Percentiles rank a stretch among this genome's conserved stretches.
Conservation (phyloP, 2,113 vertebrate species). For the Cryptomyrus ogoouensis region DNA sequence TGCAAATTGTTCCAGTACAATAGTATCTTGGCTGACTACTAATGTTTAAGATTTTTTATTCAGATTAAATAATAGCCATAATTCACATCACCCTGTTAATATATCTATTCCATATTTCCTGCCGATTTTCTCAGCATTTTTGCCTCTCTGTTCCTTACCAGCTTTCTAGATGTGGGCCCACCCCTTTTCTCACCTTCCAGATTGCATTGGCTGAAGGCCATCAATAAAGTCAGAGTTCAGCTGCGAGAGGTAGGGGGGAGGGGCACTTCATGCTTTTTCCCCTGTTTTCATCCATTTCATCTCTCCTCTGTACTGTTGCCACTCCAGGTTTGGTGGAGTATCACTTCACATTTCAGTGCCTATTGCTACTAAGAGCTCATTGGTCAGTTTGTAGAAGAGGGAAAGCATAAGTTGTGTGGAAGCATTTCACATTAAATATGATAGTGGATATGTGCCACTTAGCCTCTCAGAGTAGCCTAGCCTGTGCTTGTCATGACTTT, state of each 20-base stretch:
- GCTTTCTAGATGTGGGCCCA: constrained; percentile 46
- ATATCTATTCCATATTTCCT: neutral
- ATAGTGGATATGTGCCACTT: neutral
- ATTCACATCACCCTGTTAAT: neutral
- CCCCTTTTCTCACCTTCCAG: constrained; percentile 64
- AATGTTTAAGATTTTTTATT: neutral
- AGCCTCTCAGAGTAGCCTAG: neutral
- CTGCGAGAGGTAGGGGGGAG: constrained; percentile 49
- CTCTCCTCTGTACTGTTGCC: neutral
- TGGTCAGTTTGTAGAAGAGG: neutral
- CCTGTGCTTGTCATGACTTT: neutral
- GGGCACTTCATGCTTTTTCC: neutral
- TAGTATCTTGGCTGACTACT: neutral
- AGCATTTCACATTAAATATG: neutral
- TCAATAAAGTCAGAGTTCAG: constrained; percentile 70
- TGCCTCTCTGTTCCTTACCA: constrained; percentile 24
- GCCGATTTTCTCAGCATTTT: neutral
- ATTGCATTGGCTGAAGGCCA: constrained; percentile 73
- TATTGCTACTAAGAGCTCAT: neutral
- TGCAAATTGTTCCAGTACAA: neutral
- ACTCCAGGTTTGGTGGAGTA: constrained; percentile 29
- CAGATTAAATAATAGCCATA: neutral
- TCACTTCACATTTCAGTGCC: neutral
- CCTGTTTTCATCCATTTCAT: neutral
- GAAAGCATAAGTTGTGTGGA: neutral